Evolutionary conservation across 1,140 invertebrate genomes (phyloP).

Genomic region (Drosophila prosaltans): DNA sequence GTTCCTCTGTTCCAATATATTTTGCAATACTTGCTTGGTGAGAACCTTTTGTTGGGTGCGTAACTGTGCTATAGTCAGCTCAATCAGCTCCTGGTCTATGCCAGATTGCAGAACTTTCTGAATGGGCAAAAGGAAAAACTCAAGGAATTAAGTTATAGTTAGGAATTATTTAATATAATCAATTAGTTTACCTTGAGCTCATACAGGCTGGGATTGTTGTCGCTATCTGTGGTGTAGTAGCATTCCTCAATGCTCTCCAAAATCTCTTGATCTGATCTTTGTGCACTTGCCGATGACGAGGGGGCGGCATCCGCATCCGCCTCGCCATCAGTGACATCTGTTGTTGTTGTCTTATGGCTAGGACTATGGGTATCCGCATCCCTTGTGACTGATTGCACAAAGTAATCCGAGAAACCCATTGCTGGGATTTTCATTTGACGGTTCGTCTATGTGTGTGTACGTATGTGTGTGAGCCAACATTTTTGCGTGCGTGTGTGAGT

Average conservation of each 20-base stretch:
- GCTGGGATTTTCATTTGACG: constrained; percentile 84
- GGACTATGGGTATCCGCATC: constrained; percentile 41
- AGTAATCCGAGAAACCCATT: constrained; percentile 85
- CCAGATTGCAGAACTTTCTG: constrained; percentile 86
- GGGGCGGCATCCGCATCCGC: constrained; percentile 23
- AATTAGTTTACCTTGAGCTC: constrained; percentile 85
- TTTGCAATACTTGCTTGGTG: constrained; percentile 94
- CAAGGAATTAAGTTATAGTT: no score
- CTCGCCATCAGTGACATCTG: constrained; percentile 10
- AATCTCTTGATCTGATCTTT: constrained; percentile 89
- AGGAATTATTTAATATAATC: no score
- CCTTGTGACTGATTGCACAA: constrained; percentile 74
- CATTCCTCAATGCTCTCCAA: constrained; percentile 88
- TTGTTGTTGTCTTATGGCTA: constrained; percentile 15
- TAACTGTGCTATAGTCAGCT: constrained; percentile 87
- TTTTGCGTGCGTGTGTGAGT: constrained; percentile 26
- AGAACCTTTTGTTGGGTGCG: constrained; percentile 92
- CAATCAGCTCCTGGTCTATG: constrained; percentile 88
- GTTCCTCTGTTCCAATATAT: constrained; percentile 95
- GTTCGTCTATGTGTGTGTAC: constrained; percentile 57
- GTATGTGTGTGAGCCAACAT: constrained; percentile 23
- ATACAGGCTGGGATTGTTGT: constrained; percentile 87
- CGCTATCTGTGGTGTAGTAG: constrained; percentile 85
- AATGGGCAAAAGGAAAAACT: constrained; percentile 24
- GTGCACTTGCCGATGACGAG: constrained; percentile 42